Conservation (phyloP, 2,888 invertebrate genomes). For the Formica aserva region DNA sequence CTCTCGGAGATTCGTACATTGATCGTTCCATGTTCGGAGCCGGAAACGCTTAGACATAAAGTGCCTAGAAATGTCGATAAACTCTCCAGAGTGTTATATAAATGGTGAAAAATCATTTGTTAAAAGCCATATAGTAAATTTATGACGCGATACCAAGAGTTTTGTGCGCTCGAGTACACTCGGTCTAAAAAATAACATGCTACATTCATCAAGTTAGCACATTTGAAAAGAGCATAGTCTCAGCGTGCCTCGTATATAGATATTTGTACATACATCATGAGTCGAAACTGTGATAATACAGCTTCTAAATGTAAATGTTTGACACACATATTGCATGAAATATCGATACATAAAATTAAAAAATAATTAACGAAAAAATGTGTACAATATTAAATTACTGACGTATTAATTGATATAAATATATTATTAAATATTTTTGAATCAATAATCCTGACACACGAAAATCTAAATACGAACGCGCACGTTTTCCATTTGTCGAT, state of each 20-base stretch:
- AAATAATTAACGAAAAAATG: background rate
- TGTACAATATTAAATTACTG: too few species aligned
- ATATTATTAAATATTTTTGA: background rate
- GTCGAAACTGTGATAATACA: background rate
- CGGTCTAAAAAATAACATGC: background rate
- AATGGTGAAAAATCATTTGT: background rate
- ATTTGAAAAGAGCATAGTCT: background rate
- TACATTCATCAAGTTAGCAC: background rate
- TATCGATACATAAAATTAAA: background rate
- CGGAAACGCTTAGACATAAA: slow-evolving; percentile 58
- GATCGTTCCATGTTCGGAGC: slow-evolving; percentile 61
- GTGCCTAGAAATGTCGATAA: background rate
- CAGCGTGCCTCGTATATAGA: background rate
- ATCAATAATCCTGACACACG: background rate
- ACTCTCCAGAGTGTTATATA: background rate
- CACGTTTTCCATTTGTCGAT: background rate
- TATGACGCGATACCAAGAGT: background rate
- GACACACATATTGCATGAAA: background rate
- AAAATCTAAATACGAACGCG: background rate
- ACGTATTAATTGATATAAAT: background rate
- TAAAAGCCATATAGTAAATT: background rate
- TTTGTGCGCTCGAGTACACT: background rate
- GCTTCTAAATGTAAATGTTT: background rate
- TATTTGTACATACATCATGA: background rate
- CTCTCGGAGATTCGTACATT: slow-evolving; percentile 61